These are phyloP conservation scores for Dicentrarchus labrax DNA, from an alignment of 2,113 vertebrate species.

Conservation along the genomic window DNA sequence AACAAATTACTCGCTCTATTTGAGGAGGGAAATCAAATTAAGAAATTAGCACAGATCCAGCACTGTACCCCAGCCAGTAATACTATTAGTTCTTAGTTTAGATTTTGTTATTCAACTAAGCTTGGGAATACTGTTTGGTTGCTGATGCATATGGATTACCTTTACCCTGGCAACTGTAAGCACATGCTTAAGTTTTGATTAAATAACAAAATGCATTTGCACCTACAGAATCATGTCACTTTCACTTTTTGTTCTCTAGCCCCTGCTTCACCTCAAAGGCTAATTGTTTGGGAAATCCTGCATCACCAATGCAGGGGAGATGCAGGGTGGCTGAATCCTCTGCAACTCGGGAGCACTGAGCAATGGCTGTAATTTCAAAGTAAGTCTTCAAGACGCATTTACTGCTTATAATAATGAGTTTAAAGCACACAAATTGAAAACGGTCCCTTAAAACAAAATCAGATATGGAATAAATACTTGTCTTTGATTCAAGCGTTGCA, in stretches of 20 bases:
- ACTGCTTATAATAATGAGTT: slow-evolving; percentile 20
- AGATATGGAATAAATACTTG: slow-evolving; percentile 38
- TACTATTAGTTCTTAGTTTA: slow-evolving; percentile 65
- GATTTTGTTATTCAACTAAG: slow-evolving; percentile 44
- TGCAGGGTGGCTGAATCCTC: slow-evolving; percentile 2
- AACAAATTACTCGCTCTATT: slow-evolving; percentile 85
- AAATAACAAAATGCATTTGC: slow-evolving; percentile 21
- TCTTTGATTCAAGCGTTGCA: slow-evolving; percentile 25
- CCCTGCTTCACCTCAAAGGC: slow-evolving; percentile 21
- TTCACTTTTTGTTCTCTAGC: slow-evolving; percentile 6
- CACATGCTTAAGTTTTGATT: slow-evolving; percentile 40
- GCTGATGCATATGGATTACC: slow-evolving; percentile 37
- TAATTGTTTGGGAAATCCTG: slow-evolving; percentile 50
- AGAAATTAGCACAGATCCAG: slow-evolving; percentile 74
- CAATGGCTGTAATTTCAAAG: slow-evolving; percentile 19
- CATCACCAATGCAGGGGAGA: slow-evolving; percentile 30
- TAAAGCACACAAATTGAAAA: slow-evolving; percentile 50
- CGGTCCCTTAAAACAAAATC: slow-evolving; percentile 38
- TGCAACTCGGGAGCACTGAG: background rate
- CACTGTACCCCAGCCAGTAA: slow-evolving; percentile 63
- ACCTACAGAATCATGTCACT: slow-evolving; percentile 5
- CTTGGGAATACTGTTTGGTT: slow-evolving; percentile 28
- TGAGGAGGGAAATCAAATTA: slow-evolving; percentile 83
- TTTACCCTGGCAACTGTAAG: slow-evolving; percentile 36
- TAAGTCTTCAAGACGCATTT: slow-evolving; percentile 4